Evolutionary conservation across 2,797 vertebrate species (phyloP), one percentile per base, ranked within the genome.

Genomic region (Phalanger gymnotis): DNA sequence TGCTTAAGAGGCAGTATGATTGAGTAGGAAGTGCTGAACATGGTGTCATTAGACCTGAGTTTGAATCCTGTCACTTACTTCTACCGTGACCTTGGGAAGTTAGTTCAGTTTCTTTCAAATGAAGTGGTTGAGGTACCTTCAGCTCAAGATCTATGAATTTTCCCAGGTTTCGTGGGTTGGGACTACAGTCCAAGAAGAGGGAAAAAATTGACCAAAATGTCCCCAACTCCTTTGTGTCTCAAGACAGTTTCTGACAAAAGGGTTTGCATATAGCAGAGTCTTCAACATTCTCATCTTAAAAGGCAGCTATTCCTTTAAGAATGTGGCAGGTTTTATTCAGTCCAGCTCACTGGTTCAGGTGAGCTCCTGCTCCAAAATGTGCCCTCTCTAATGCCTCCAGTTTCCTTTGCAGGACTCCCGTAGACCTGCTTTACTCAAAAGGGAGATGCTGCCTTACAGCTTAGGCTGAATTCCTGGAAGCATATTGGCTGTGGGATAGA

Each of bases 331-430:
- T 51, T 47, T 47, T 3, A 27, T 47, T 87, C 40, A 47, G 73
- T 11, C 22, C 40, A 47, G 40, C 0, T 87, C 73, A 87, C 40
- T 47, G 9, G n/a, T 92, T 96, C 28, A 93, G 7, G 66, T 66
- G 12, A 34, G 10, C 89, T 25, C 7, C 54, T 89, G 95, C n/a
- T 89, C 92, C 22, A 53, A 57, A 34, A 61, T 94, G 5, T 25
- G 61, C 66, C 92, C 58, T 52, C 93, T 94, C 27, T 53, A 95
- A 95, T 27, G 19, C 0, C 31, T 53, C 56, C 0, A 56, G 25
- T 34, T 94, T 94, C 31, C 12, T 34, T 34, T 96, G 81, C 90
- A 73, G 61, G 95, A 90, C 19, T 53, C 14, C 10, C 92, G 55
- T 0, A 92, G 22, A 57, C 7, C 40, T 55, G 52, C 25, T 95